phyloP scores from a whole-genome alignment of 2,888 invertebrate genomes.

The Autographa gamma region DNA sequence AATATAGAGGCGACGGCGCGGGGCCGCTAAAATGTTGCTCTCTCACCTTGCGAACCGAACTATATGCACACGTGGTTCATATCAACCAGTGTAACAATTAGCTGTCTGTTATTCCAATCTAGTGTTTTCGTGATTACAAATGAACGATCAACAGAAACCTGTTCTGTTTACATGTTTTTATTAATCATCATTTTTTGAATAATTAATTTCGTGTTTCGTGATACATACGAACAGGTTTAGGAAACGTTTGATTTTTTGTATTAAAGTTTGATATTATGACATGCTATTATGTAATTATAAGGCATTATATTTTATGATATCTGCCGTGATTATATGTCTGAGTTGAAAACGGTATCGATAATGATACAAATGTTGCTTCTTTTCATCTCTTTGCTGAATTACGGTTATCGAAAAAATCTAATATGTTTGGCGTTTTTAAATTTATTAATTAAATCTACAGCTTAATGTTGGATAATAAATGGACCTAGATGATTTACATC shows the following conservation, averaged over 20 bases:
- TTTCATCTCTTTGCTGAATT: neutral
- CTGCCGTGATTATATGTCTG: slow-evolving; percentile 12
- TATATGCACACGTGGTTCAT: neutral
- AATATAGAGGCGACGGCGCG: slow-evolving; percentile 16
- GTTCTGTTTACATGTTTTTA: slow-evolving; percentile 29
- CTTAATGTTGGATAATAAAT: neutral
- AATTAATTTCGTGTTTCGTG: slow-evolving; percentile 30
- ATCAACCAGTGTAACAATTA: neutral
- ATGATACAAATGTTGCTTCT: neutral
- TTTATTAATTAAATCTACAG: neutral
- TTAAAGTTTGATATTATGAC: slow-evolving; percentile 19
- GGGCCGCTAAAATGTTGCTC: slow-evolving; percentile 30
- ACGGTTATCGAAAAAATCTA: neutral
- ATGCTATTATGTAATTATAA: slow-evolving; percentile 33
- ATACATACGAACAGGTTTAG: slow-evolving; percentile 30
- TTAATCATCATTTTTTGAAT: slow-evolving; percentile 39
- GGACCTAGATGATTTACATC: too few species aligned
- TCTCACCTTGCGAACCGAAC: neutral
- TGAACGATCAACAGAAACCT: slow-evolving; percentile 17
- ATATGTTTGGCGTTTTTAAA: neutral
- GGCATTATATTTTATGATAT: slow-evolving; percentile 18
- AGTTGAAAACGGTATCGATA: neutral
- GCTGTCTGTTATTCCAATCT: neutral
- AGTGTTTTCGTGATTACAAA: slow-evolving; percentile 12
- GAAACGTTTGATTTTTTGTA: slow-evolving; percentile 27